Conservation (phyloP, 2,797 vertebrate genomes). For the Ctenosaura bakeri region DNA sequence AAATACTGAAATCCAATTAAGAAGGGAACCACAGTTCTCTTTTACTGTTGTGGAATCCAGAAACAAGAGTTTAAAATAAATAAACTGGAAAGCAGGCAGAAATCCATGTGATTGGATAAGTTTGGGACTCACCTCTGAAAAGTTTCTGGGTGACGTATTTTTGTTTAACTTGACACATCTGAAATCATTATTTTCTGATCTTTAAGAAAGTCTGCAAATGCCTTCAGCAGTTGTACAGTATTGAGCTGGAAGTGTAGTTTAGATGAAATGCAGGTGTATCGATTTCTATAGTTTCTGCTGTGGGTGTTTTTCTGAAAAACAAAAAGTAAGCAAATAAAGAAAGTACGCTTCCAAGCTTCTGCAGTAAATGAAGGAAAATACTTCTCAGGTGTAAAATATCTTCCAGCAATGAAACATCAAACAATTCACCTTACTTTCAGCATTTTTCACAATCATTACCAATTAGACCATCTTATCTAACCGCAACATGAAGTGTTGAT, state of each 20-base stretch:
- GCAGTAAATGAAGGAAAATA: not conserved
- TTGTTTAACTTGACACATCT: not conserved
- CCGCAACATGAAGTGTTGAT: not conserved
- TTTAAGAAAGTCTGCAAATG: slow-evolving; percentile 16
- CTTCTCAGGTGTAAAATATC: not conserved
- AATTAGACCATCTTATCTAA: not conserved
- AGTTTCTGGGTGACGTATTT: not conserved
- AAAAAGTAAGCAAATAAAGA: not conserved
- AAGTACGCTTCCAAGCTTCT: slow-evolving; percentile 3
- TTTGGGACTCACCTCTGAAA: slow-evolving; percentile 1
- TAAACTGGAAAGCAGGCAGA: not conserved
- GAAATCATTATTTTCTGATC: slow-evolving; percentile 12
- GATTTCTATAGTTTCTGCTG: slow-evolving; percentile 24
- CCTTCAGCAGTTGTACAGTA: slow-evolving; percentile 14
- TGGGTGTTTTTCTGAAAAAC: not conserved
- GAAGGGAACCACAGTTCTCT: not conserved
- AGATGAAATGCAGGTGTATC: slow-evolving; percentile 25
- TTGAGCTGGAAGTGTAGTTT: slow-evolving; percentile 2
- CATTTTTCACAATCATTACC: not conserved
- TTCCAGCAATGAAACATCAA: not conserved
- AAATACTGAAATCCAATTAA: not conserved
- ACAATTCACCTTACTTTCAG: not conserved
- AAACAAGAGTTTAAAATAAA: not conserved
- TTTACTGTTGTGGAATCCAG: not conserved
- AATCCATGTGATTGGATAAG: not conserved